phyloP scores from a whole-genome alignment of 2,797 vertebrate species.

The Lepilemur ruficaudatus region DNA sequence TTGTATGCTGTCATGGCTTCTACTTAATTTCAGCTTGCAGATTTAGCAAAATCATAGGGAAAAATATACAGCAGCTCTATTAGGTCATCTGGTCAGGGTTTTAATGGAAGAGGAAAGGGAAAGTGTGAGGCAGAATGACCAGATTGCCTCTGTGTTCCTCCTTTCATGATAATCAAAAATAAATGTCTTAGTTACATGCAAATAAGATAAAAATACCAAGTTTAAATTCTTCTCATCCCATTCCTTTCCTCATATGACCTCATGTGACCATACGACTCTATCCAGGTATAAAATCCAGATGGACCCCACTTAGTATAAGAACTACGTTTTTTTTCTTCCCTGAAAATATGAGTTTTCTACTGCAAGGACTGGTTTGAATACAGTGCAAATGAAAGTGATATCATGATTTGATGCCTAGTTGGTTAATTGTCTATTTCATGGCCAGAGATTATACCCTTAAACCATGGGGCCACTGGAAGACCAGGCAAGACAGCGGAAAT shows the following conservation, averaged over 20 bases:
- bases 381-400: not conserved
- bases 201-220: not conserved
- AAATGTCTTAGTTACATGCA: not conserved
- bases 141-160: not conserved
- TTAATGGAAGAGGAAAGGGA: constrained; percentile 17
- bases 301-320: not conserved
- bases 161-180: not conserved
- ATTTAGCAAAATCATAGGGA: not conserved
- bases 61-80: not conserved
- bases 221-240: not conserved
- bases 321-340: not conserved
- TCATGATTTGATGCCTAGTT: not conserved
- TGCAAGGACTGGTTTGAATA: not conserved
- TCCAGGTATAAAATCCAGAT: not conserved
- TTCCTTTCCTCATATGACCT: not conserved
- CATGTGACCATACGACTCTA: not conserved
- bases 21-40: not conserved
- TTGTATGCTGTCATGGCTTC: not conserved
- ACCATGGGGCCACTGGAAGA: not conserved
- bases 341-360: not conserved
- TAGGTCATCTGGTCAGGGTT: not conserved
- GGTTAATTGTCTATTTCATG: not conserved
- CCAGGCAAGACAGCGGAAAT: not conserved
- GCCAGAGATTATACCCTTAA: not conserved
- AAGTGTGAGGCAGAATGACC: not conserved